Evolutionary conservation across 2,888 invertebrate species (phyloP).

Genomic region (Timandra comae): DNA sequence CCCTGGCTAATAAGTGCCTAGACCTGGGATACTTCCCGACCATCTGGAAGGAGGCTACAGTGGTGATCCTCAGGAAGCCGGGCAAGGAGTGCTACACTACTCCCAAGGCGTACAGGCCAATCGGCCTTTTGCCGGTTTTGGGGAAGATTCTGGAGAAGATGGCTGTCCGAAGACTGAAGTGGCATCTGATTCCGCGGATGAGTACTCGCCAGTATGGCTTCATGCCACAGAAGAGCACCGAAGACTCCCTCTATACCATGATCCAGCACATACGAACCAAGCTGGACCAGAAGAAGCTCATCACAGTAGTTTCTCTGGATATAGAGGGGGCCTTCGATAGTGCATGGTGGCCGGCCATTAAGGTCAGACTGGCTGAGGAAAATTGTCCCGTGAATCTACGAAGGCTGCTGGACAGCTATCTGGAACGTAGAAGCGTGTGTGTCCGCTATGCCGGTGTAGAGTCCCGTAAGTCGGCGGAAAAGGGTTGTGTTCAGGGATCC

Average conservation of each 20-base stretch:
- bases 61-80: slow-evolving; percentile 4
- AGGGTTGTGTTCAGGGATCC: too few relatives aligned
- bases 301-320: slow-evolving; percentile 2
- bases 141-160: slow-evolving; percentile 7
- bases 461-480: not conserved
- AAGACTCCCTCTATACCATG: not conserved
- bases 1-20: slow-evolving; percentile 4
- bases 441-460: not conserved
- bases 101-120: slow-evolving; percentile 8
- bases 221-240: not conserved
- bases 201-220: not conserved
- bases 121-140: slow-evolving; percentile 6
- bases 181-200: not conserved
- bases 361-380: not conserved
- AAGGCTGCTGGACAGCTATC: not conserved
- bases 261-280: not conserved
- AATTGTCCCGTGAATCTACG: not conserved
- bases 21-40: slow-evolving; percentile 2
- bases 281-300: too few relatives aligned
- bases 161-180: slow-evolving; percentile 1
- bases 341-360: slow-evolving; percentile 8
- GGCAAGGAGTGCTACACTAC: slow-evolving; percentile 2
- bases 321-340: slow-evolving; percentile 9
- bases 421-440: not conserved
- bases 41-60: slow-evolving; percentile 7